Evolutionary conservation across 2,888 invertebrate genomes (phyloP).

Genomic region (Oscheius sp.): DNA sequence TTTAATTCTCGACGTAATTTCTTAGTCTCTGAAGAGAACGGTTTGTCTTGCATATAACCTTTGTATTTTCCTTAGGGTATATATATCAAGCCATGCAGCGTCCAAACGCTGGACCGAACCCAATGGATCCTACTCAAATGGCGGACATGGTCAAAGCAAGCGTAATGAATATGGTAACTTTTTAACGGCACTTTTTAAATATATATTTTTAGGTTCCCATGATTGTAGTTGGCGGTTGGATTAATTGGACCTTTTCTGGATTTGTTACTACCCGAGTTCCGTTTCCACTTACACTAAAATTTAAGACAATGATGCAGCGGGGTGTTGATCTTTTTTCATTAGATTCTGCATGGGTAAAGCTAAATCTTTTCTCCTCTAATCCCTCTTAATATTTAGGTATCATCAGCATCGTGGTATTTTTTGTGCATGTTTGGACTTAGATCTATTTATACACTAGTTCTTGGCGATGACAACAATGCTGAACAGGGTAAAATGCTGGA

Average conservation of each 20-base stretch:
- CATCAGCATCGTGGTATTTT: slow-evolving; percentile 99
- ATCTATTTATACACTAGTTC: slow-evolving; percentile 93
- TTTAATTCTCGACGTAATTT: slow-evolving; percentile 91
- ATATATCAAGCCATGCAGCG: slow-evolving; percentile 53
- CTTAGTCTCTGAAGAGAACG: slow-evolving; percentile 94
- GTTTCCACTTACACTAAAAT: slow-evolving; percentile 93
- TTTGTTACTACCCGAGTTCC: slow-evolving; percentile 99
- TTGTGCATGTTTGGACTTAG: slow-evolving; percentile 97
- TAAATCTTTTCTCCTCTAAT: too few species aligned
- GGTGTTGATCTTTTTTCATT: slow-evolving; percentile 92
- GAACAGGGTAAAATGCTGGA: slow-evolving; percentile 78
- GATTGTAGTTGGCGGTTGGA: slow-evolving; percentile 99
- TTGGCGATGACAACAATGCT: slow-evolving; percentile 93
- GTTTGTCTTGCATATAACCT: neutral
- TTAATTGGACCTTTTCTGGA: slow-evolving; percentile 99
- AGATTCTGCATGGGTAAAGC: slow-evolving; percentile 95
- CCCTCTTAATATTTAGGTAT: slow-evolving; percentile 71
- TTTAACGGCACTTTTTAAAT: too few species aligned
- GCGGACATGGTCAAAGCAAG: slow-evolving; percentile 99
- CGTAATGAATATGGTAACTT: slow-evolving; percentile 86
- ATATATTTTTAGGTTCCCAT: slow-evolving; percentile 74
- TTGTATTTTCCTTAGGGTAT: slow-evolving; percentile 33
- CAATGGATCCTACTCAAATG: slow-evolving; percentile 88
- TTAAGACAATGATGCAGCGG: slow-evolving; percentile 98
- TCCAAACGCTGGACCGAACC: slow-evolving; percentile 51